Evolutionary conservation across 2,113 vertebrate species (phyloP).

Genomic region (Apodemus speciosus): DNA sequence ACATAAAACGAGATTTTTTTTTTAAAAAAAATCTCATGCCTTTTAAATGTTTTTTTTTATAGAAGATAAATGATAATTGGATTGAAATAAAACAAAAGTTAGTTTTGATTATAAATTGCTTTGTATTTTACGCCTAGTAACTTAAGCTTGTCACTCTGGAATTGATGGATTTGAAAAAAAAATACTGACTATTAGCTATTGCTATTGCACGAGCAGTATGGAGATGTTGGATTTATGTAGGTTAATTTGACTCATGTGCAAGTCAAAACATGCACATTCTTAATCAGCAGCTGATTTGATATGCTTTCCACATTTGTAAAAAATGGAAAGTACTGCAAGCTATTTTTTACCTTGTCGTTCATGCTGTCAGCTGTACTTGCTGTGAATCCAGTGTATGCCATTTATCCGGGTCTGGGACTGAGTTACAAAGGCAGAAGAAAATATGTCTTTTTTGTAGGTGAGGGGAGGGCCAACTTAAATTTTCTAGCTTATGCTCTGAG

Average conservation of each 20-base stretch:
- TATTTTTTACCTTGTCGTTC: slow-evolving; percentile 77
- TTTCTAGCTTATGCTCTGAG: slow-evolving; percentile 34
- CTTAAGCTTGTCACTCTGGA: slow-evolving; percentile 60
- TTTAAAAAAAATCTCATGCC: neutral
- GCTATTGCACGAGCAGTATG: slow-evolving; percentile 53
- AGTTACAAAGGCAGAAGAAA: slow-evolving; percentile 31
- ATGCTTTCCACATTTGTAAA: slow-evolving; percentile 74
- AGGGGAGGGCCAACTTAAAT: neutral
- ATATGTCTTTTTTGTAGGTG: neutral
- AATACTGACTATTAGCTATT: slow-evolving; percentile 57
- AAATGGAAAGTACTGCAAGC: slow-evolving; percentile 65
- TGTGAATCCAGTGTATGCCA: slow-evolving; percentile 5
- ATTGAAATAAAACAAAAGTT: slow-evolving; percentile 62
- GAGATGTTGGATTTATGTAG: slow-evolving; percentile 74
- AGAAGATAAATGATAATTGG: slow-evolving; percentile 45
- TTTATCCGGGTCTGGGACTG: slow-evolving; percentile 32
- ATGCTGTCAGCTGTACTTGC: slow-evolving; percentile 60
- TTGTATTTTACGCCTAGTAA: slow-evolving; percentile 64
- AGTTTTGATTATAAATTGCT: slow-evolving; percentile 61
- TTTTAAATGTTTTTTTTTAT: slow-evolving; percentile 48
- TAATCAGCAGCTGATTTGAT: slow-evolving; percentile 79
- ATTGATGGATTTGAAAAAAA: slow-evolving; percentile 69
- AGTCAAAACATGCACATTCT: slow-evolving; percentile 78
- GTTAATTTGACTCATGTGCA: slow-evolving; percentile 77
- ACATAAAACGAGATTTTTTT: slow-evolving; percentile 20